Conservation (phyloP, 2,797 vertebrate genomes). For the Thripadectes ignobilis region DNA sequence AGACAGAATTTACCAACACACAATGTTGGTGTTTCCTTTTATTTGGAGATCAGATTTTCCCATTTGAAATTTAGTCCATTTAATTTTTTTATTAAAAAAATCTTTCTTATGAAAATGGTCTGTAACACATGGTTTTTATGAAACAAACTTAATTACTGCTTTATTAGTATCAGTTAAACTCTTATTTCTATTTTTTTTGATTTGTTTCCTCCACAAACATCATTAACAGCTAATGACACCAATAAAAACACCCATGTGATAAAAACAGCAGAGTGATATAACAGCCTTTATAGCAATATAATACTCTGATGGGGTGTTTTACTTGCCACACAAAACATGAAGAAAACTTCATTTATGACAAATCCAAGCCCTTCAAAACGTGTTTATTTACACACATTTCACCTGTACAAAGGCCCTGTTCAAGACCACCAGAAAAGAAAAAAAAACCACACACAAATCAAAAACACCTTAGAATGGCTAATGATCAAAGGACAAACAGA, state of each 20-base stretch:
- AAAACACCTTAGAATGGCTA: too few species aligned
- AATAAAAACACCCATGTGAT: neutral
- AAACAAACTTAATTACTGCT: neutral
- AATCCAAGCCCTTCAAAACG: neutral
- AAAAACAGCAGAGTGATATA: neutral
- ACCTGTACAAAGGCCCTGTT: neutral
- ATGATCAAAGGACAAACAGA: neutral
- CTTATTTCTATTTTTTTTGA: neutral
- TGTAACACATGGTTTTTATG: neutral
- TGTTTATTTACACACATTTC: too few species aligned
- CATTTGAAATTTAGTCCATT: neutral
- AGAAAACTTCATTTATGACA: neutral
- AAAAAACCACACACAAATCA: neutral
- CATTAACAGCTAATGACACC: neutral
- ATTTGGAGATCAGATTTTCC: neutral
- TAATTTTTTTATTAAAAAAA: neutral
- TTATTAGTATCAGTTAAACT: neutral
- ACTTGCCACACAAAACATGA: neutral
- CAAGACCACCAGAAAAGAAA: rapidly evolving
- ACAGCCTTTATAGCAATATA: neutral
- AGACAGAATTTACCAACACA: neutral
- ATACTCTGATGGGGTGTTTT: neutral
- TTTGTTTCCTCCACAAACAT: neutral
- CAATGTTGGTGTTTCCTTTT: neutral
- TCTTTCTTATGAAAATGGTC: neutral